Percentiles rank a stretch among this genome's conserved stretches.
These are phyloP conservation scores for Hydrotaea diabolus DNA, from an alignment of 2,888 invertebrate species.

Conservation along the genomic window DNA sequence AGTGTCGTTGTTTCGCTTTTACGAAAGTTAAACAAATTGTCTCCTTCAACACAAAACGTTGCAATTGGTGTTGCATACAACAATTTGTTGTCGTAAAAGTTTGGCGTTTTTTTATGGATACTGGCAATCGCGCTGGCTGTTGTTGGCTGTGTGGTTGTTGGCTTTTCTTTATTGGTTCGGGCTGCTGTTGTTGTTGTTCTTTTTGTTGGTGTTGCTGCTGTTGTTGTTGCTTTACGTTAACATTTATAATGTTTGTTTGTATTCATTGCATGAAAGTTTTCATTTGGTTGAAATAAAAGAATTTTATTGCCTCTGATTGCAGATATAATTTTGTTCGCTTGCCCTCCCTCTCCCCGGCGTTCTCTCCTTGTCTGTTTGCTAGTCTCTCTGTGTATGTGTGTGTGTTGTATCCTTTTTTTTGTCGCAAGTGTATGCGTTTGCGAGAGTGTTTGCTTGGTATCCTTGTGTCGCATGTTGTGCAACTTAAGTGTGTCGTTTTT, in stretches of 20 bases:
- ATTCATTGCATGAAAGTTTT: constrained; percentile 55
- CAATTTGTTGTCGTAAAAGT: constrained; percentile 54
- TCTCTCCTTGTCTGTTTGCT: background rate
- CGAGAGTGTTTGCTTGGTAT: constrained; percentile 34
- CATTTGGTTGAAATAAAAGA: constrained; percentile 51
- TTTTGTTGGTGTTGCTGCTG: constrained; percentile 33
- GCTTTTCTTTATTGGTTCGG: too few species aligned
- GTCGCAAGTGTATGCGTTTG: constrained; percentile 4
- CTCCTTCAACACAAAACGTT: constrained; percentile 25
- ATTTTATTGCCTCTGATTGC: constrained; percentile 68
- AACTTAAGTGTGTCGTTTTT: constrained; percentile 61
- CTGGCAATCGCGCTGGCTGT: too few species aligned
- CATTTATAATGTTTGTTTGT: constrained; percentile 50
- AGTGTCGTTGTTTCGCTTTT: constrained; percentile 9
- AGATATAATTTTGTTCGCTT: constrained; percentile 55
- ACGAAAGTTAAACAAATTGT: constrained; percentile 48
- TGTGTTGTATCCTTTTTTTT: constrained; percentile 21
- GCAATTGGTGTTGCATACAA: constrained; percentile 44
- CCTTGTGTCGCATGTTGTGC: constrained; percentile 60
- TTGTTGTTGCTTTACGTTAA: constrained; percentile 46
- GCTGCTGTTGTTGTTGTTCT: constrained; percentile 45
- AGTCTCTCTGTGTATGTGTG: background rate
- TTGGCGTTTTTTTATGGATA: constrained; percentile 54
- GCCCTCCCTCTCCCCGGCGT: background rate
- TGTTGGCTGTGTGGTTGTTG: constrained; percentile 46